phyloP scores from a whole-genome alignment of 2,797 vertebrate genomes.

The Sebastes dallii region DNA sequence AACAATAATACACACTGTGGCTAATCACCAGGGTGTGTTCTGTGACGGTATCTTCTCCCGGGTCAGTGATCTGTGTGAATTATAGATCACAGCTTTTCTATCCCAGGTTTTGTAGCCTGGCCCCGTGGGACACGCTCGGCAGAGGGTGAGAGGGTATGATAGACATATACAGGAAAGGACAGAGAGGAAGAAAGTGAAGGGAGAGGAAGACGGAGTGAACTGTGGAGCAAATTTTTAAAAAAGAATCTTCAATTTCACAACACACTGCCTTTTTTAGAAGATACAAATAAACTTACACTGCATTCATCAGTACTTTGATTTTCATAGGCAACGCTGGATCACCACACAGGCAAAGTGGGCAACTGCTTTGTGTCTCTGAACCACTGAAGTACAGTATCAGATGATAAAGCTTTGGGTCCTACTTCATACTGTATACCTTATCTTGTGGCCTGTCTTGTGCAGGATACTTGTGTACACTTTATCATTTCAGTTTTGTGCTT shows the following conservation, averaged over 20 bases:
- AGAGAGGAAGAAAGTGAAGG: not conserved
- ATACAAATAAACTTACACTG: not conserved
- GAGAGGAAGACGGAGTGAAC: not conserved
- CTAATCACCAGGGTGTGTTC: conserved; percentile 40
- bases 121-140: conserved; percentile 7
- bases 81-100: conserved; percentile 70
- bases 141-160: not conserved
- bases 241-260: not conserved
- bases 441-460: not conserved
- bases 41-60: conserved; percentile 34
- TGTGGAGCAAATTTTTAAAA: not conserved
- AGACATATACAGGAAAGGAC: not conserved
- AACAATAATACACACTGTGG: conserved; percentile 10
- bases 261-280: not conserved
- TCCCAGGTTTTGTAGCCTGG: conserved; percentile 45
- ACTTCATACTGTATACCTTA: not conserved
- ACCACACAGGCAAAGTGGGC: not conserved
- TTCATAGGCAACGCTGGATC: not conserved
- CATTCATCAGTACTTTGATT: not conserved
- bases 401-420: not conserved
- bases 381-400: not conserved
- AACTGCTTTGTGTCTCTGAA: not conserved
- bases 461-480: not conserved
- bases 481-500: not conserved
- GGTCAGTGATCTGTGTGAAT: conserved; percentile 71